A percentile compares a stretch with the other conserved stretches of the same genome.
Evolutionary conservation across 1,140 invertebrate species (phyloP).

Genomic region (Pseudoatta argentina): DNA sequence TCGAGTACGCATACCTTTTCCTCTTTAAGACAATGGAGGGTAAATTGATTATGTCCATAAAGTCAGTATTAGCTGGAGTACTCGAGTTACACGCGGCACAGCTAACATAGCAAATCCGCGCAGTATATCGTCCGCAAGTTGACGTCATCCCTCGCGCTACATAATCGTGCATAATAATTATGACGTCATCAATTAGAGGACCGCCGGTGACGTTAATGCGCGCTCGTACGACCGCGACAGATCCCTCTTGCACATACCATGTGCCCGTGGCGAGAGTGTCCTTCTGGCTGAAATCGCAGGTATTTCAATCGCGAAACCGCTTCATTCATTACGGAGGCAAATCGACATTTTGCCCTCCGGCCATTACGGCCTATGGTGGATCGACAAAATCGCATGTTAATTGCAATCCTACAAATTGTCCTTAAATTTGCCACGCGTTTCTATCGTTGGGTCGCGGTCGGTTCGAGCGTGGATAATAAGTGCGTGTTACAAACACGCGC

Average conservation of each 20-base stretch:
- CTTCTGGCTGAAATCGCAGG: conserved; percentile 49
- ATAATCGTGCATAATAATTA: conserved; percentile 79
- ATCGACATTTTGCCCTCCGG: conserved; percentile 46
- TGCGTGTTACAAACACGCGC: background rate
- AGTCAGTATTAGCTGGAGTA: background rate
- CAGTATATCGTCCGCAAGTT: conserved; percentile 74
- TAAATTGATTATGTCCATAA: background rate
- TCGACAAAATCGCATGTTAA: conserved; percentile 42
- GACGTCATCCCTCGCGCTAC: conserved; percentile 73
- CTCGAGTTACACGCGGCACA: background rate
- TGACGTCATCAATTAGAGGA: conserved; percentile 77
- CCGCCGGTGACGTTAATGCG: conserved; percentile 76
- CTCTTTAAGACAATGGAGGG: background rate
- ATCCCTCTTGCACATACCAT: conserved; percentile 65
- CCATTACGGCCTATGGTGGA: conserved; percentile 1
- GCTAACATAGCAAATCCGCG: conserved; percentile 31
- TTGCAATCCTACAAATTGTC: conserved; percentile 41
- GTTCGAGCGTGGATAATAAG: conserved; percentile 8
- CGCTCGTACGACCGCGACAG: conserved; percentile 72
- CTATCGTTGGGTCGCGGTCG: background rate
- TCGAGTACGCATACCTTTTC: background rate
- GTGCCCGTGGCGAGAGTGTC: conserved; percentile 31
- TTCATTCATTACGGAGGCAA: conserved; percentile 56
- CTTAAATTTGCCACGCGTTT: conserved; percentile 38
- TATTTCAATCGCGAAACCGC: conserved; percentile 62